Base-by-base conservation (phyloP, 37 sponge, comb jelly and placozoan genomes). In the Eunapius fragilis region DNA sequence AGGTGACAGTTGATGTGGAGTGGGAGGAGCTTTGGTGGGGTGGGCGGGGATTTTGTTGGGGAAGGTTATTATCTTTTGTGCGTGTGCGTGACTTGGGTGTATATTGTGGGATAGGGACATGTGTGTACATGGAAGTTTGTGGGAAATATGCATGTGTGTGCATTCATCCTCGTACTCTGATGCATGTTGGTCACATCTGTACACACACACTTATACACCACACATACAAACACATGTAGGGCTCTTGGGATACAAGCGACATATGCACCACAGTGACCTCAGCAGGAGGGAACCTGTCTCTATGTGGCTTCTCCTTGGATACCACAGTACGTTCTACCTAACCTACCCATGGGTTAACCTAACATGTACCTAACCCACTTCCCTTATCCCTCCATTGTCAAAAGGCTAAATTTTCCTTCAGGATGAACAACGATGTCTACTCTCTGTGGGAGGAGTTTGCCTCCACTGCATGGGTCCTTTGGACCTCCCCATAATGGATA, bases 391-490 rank as follows among this genome's bases (percentile, higher is more conserved):
- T 41, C 6, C 41, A 3, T 6, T 75, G 75, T 26, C 3, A 6
- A 76, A 34, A 76, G 77, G 77, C 34, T 35, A 35, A 76, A 36
- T 36, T 76, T 0, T 36, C 33, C 36, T 25, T 36, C 17, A 47
- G 77, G 17, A 17, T 37, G 34, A 76, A 37, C 77, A 76, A 76
- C 25, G 34, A 35, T 35, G 36, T 76, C 23, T 12, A 45, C 25
- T 28, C 80, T 13, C 69, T 80, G 68, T 80, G 80, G 80, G n/a
- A 68, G 36, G 32, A 80, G 31, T 80, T 80, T 31, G 31, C 28
- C 22, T 17, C 68, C 28, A 28, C 30, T 67, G n/a, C n/a, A 22
- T 67, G 80, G 80, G 32, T 22, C 28, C 14, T 26, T 80, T 17
- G 22, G 68, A 22, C 26, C 6, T 14, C 45, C 47, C 38, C 5